Percentiles rank a stretch among this genome's conserved stretches.
Evolutionary conservation across 2,113 vertebrate genomes (phyloP).

Genomic region (Ceyx margarethae): DNA sequence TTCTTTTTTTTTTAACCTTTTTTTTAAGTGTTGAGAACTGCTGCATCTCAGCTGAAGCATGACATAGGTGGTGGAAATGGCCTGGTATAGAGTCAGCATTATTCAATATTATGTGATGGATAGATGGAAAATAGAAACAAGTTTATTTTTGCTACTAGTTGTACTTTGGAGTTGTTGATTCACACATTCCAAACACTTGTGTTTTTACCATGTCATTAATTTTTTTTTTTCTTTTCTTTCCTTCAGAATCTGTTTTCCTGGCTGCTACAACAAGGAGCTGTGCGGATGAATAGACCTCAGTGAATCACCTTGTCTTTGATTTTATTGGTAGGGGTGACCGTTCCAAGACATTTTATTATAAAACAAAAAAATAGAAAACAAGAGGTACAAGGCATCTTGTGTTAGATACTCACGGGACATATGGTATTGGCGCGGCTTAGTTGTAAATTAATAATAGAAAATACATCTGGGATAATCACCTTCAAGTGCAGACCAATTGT

Average conservation of each 20-base stretch:
- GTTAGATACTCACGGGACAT: constrained; percentile 24
- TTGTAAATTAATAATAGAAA: background rate
- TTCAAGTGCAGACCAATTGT: constrained; percentile 51
- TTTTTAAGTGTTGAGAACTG: constrained; percentile 56
- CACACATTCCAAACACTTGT: background rate
- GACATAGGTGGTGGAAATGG: constrained; percentile 66
- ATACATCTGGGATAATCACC: constrained; percentile 8
- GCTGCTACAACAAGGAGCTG: constrained; percentile 14
- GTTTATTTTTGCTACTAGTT: background rate
- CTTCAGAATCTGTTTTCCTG: background rate
- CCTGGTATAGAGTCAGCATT: constrained; percentile 48
- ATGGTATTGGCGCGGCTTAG: background rate
- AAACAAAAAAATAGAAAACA: background rate
- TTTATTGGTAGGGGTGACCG: background rate
- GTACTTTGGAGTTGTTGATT: background rate
- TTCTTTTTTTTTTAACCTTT: background rate
- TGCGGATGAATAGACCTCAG: background rate
- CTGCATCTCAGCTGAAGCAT: constrained; percentile 71
- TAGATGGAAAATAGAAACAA: background rate
- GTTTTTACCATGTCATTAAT: background rate
- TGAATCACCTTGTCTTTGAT: background rate
- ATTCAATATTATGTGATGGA: constrained; percentile 40
- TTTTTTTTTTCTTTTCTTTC: background rate
- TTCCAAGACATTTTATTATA: background rate
- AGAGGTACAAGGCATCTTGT: constrained; percentile 27